Evolutionary conservation across 2,113 vertebrate genomes (phyloP), one percentile per base, ranked within the genome.

Genomic region (Cercopithecus mona): DNA sequence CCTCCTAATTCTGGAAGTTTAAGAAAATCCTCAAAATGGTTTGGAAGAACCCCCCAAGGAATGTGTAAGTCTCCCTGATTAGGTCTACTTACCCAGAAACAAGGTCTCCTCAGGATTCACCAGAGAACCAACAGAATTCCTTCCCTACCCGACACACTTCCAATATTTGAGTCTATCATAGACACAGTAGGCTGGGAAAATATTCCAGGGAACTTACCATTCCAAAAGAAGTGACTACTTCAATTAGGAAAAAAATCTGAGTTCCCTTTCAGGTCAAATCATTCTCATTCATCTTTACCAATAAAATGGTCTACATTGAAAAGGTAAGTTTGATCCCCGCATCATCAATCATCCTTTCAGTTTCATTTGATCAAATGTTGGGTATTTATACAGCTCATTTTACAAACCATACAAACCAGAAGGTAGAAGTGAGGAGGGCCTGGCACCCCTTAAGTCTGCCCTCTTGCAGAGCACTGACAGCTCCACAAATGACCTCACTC

Each of bases 281-380:
- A 80, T 55, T 81, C 88, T 95, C 52, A 76, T 73, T 95, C 72
- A 80, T 79, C 80, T 92, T 87, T 22, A 85, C 13, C 70, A 97
- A 38, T 80, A 78, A 89, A 87, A 95, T 16, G 10, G 35, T 88
- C 55, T 43, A 40, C 17, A 75, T 43, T 66, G 81, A 78, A 79
- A 87, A 73, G 38, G 32, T 61, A 25, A 8, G 23, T 50, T 68
- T 25, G 16, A 66, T 59, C 72, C 13, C 61, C 43, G 3, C 12
- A 59, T 40, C 72, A 64, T 84, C 78, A 72, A 80, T 18, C 73
- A 70, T 57, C 32, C 59, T 92, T 82, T 64, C 35, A 18, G 13
- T 52, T 40, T 68, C 11, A 18, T 70, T 90, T 95, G 72, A 72
- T 73, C 59, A 84, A 75, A 38, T n/a, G 45, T 20, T 45, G 13